Percentiles rank a stretch among this genome's conserved stretches.
These are phyloP conservation scores for Pterocles gutturalis DNA, from an alignment of 2,113 vertebrate species.

Conservation along the genomic window DNA sequence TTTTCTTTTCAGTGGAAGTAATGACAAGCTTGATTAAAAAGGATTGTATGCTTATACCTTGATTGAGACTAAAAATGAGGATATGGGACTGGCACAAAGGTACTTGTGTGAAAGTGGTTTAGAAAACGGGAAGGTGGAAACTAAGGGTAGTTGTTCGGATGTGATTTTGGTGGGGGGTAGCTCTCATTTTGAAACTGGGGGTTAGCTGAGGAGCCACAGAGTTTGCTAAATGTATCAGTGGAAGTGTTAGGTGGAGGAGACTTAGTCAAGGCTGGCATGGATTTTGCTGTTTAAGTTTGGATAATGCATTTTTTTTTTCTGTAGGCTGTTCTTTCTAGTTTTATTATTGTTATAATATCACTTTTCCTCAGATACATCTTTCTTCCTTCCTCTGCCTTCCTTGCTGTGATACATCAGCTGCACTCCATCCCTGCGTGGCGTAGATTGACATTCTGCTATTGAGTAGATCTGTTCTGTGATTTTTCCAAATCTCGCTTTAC, in stretches of 20 bases:
- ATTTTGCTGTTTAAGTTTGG: background rate
- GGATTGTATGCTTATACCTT: background rate
- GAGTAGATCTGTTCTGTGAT: background rate
- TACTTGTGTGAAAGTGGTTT: background rate
- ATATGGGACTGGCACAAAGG: background rate
- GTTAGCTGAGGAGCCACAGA: background rate
- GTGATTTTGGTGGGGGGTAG: background rate
- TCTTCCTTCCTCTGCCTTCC: background rate
- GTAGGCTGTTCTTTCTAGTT: background rate
- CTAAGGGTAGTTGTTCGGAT: background rate
- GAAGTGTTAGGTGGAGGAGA: background rate
- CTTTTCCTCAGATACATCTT: background rate
- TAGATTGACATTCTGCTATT: background rate
- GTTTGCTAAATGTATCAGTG: background rate
- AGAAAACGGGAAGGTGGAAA: background rate
- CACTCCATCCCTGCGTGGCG: background rate
- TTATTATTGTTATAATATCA: background rate
- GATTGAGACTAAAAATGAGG: background rate
- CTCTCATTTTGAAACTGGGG: background rate
- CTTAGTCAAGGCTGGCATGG: background rate
- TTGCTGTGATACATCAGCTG: background rate
- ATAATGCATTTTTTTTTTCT: background rate
- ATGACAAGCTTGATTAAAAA: background rate
- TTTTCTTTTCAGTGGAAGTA: background rate
- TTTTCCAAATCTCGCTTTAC: background rate